Conservation (phyloP, 2,797 vertebrate genomes). For the Acomys russatus region DNA sequence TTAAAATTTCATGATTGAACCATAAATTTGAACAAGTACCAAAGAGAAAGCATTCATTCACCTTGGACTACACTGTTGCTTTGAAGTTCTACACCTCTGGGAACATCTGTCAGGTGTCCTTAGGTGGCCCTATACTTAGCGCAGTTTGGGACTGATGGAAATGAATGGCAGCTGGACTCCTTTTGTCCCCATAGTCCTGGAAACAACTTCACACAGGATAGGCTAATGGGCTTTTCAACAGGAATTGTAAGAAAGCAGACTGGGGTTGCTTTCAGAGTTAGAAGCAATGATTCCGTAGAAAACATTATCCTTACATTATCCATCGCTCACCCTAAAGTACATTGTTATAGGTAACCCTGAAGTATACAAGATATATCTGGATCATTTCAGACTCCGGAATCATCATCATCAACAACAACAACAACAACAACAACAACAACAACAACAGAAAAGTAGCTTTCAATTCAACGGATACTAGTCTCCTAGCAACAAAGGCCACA, state of each 20-base stretch:
- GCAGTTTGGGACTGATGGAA: neutral
- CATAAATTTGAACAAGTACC: constrained; percentile 1
- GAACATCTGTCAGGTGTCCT: neutral
- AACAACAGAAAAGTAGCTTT: constrained; percentile 59
- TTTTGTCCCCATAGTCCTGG: constrained; percentile 26
- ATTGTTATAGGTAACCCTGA: constrained; percentile 29
- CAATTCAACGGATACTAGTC: constrained; percentile 74
- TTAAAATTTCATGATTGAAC: constrained; percentile 44
- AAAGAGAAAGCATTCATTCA: neutral
- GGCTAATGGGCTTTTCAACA: constrained; percentile 17
- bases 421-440: no score
- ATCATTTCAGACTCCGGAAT: constrained; percentile 64
- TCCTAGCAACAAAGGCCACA: constrained; percentile 86
- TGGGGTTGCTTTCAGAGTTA: neutral
- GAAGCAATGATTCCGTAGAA: neutral
- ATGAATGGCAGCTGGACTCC: neutral
- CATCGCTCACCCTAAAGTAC: neutral
- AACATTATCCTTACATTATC: constrained; percentile 23
- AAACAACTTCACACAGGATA: neutral
- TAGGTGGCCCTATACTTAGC: neutral
- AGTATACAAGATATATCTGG: constrained; percentile 10
- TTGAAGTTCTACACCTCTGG: constrained; percentile 43
- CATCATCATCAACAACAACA: constrained; percentile 39
- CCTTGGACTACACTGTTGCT: neutral
- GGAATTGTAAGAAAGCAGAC: neutral